Base-by-base conservation (phyloP, 1,140 invertebrate genomes). In the Nymphalis io region DNA sequence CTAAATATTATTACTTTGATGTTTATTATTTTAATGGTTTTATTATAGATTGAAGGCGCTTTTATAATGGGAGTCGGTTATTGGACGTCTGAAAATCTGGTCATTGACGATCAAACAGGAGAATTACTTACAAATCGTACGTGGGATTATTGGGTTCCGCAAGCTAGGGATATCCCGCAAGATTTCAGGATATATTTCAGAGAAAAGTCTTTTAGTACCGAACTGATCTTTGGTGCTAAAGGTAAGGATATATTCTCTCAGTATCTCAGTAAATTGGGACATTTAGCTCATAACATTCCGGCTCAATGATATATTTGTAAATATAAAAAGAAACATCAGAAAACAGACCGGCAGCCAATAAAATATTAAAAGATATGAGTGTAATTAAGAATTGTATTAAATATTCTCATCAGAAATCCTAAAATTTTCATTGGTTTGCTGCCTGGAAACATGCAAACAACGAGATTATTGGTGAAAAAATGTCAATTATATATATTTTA, bases 1-100 rank as follows among this genome's bases (percentile, higher is more conserved):
- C 5, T 5, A 27, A 27, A 33, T 33, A 33, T 0, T 8, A 1
- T 33, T 33, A 33, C 27, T 33, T 33, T 1, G 27, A 33, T 33
- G 27, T 0, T 33, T 33, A 33, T 33, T 33, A 2, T 8, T 33
- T 6, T 33, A 8, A 27, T n/a, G n/a, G 15, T 46, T 60, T 68
- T 44, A 63, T 69, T 69, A 10, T 38, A 88, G 86, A 71, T 93
- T 0, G 96, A 97, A 93, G 97, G 96, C n/a, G 95, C 95, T 2
- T 97, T 97, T 80, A 92, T 97, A 4, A 97, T 97, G 96, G 97
- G 96, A 2, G 70, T 96, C 4, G 97, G 97, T 23, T 95, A 96
- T 77, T 96, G 94, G 93, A 94, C 95, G 0, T 92, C 85, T 3
- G 97, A 98, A 85, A 92, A 96, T 62, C 82, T 96, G 23, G 91